phyloP scores from a whole-genome alignment of 2,113 vertebrate genomes.

The Monarcha castaneiventris region DNA sequence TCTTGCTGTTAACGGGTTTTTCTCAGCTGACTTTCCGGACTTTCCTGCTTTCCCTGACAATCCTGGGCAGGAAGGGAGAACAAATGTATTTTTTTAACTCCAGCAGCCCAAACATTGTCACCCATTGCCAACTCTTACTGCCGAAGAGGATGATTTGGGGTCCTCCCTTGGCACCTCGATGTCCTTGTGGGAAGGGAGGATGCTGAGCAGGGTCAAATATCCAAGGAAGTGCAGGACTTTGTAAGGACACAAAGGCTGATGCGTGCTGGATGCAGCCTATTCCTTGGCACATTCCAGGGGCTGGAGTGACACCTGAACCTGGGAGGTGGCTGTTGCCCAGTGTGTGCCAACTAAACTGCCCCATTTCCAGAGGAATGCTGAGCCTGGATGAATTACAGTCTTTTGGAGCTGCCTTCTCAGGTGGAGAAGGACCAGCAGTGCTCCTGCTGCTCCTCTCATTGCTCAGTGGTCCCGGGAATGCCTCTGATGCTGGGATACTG shows the following conservation, averaged over 20 bases:
- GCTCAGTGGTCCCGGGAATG: neutral
- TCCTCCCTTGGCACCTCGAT: neutral
- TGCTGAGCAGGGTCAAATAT: neutral
- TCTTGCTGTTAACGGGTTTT: constrained; percentile 11
- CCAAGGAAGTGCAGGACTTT: neutral
- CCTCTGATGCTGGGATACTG: neutral
- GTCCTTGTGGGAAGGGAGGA: neutral
- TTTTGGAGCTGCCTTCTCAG: neutral
- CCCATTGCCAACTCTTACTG: neutral
- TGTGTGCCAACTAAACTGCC: neutral
- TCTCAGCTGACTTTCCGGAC: constrained; percentile 31
- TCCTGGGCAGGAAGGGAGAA: neutral
- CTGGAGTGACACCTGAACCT: neutral
- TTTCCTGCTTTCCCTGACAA: neutral
- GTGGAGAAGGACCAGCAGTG: neutral
- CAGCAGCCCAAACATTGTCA: neutral
- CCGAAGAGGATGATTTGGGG: neutral
- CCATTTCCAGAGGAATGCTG: neutral
- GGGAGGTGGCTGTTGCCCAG: neutral
- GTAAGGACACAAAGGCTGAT: neutral
- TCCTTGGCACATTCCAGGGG: neutral
- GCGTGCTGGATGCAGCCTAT: neutral
- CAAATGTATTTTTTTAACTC: neutral
- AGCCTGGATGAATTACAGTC: neutral
- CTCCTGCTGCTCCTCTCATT: neutral